Percentiles rank a stretch among this genome's conserved stretches.
These are phyloP conservation scores for Syngnathoides biaculeatus DNA, from an alignment of 2,113 vertebrate species.

Conservation along the genomic window DNA sequence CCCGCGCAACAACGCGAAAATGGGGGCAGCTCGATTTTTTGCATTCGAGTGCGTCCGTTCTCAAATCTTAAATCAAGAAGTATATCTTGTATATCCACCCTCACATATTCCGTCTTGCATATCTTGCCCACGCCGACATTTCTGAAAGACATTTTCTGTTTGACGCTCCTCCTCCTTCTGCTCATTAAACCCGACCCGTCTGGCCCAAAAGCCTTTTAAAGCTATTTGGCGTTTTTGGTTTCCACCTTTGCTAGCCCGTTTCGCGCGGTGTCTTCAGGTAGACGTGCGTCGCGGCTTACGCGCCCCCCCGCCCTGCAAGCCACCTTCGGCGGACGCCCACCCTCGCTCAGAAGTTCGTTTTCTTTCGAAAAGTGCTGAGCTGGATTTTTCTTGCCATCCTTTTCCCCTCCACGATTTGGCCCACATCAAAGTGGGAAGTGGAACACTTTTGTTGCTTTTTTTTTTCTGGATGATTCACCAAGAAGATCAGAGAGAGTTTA, in stretches of 20 bases:
- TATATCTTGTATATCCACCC: no score
- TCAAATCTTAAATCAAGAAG: no score
- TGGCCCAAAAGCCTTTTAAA: no score
- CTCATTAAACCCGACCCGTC: no score
- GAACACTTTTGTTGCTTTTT: background rate
- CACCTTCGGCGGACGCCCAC: background rate
- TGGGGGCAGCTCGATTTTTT: no score
- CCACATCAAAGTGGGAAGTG: background rate
- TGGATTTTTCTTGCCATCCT: no score
- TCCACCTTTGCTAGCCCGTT: background rate
- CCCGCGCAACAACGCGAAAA: slow-evolving; percentile 18
- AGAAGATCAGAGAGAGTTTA: background rate
- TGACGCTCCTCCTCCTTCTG: no score
- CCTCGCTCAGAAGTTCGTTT: background rate
- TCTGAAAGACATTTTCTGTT: background rate
- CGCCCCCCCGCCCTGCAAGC: background rate
- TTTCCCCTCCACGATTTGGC: no score
- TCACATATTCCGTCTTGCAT: no score
- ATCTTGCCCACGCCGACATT: no score
- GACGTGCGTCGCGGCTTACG: background rate
- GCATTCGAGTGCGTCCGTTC: no score
- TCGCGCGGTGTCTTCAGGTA: background rate
- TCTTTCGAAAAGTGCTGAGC: background rate
- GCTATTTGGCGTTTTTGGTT: no score
- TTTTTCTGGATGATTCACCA: background rate